phyloP scores from a whole-genome alignment of 2,113 vertebrate genomes.

The Labrus mixtus region DNA sequence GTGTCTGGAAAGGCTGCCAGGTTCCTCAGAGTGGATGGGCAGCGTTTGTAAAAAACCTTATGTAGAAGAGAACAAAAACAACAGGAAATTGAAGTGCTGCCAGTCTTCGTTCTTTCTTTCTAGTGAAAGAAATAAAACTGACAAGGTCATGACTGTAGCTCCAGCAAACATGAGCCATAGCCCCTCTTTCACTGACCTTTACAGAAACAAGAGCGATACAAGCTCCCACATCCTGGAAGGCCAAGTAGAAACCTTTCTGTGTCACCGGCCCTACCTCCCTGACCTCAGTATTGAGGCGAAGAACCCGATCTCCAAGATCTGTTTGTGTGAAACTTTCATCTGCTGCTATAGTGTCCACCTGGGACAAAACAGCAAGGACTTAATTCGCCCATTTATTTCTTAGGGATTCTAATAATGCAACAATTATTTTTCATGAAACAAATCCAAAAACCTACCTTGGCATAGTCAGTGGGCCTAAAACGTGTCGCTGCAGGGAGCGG shows the following conservation, averaged over 20 bases:
- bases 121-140: not conserved
- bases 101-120: too few relatives aligned
- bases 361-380: slow-evolving; percentile 37
- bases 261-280: slow-evolving; percentile 95
- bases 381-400: not conserved
- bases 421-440: not conserved
- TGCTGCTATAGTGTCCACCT: slow-evolving; percentile 98
- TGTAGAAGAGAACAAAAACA: not conserved
- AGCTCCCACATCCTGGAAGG: slow-evolving; percentile 97
- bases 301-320: slow-evolving; percentile 96
- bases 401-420: not conserved
- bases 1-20: slow-evolving; percentile 96
- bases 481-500: slow-evolving; percentile 83
- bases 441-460: slow-evolving; percentile 78
- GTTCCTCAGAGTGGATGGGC: slow-evolving; percentile 93
- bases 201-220: slow-evolving; percentile 97
- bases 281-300: slow-evolving; percentile 96
- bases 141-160: too few relatives aligned
- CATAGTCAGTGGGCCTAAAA: slow-evolving; percentile 91
- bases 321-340: slow-evolving; percentile 99
- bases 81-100: not conserved
- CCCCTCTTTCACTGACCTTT: slow-evolving; percentile 65
- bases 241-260: slow-evolving; percentile 94
- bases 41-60: slow-evolving; percentile 96
- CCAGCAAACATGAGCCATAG: not conserved